These are phyloP conservation scores for Lamprologus lemairii DNA, from an alignment of 2,113 vertebrate genomes.

Conservation along the genomic window DNA sequence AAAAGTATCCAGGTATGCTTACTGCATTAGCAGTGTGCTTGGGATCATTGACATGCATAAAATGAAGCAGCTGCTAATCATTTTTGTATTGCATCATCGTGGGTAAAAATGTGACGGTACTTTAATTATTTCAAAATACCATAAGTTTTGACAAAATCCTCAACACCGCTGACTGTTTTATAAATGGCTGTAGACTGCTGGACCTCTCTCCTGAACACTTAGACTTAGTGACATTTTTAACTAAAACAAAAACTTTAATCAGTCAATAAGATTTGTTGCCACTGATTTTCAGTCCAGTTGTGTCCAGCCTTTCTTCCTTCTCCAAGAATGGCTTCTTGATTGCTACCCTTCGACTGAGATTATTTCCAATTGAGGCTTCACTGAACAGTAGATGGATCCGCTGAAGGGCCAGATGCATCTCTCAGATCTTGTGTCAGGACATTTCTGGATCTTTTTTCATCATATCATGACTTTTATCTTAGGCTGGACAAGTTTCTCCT, in stretches of 20 bases:
- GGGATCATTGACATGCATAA: not conserved
- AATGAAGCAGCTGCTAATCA: not conserved
- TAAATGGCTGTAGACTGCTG: not conserved
- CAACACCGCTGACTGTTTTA: not conserved
- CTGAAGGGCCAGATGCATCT: not conserved
- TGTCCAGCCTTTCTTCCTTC: not conserved
- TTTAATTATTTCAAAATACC: not conserved
- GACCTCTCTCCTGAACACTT: not conserved
- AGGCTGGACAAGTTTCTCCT: not conserved
- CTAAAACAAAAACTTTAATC: not conserved
- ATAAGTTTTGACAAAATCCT: not conserved
- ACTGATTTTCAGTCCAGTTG: not conserved
- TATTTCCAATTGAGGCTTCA: not conserved
- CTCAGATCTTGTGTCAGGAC: not conserved
- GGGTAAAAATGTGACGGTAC: not conserved
- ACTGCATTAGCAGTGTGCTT: not conserved
- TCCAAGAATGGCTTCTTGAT: not conserved
- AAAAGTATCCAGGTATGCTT: not conserved
- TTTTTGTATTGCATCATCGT: accelerated
- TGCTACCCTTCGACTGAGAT: not conserved
- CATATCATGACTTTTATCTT: accelerated
- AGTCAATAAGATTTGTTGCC: not conserved
- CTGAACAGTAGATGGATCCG: not conserved
- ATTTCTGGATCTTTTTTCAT: not conserved
- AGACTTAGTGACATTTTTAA: not conserved